Conservation (phyloP, 2,797 vertebrate species). For the Oryzias sinensis region DNA sequence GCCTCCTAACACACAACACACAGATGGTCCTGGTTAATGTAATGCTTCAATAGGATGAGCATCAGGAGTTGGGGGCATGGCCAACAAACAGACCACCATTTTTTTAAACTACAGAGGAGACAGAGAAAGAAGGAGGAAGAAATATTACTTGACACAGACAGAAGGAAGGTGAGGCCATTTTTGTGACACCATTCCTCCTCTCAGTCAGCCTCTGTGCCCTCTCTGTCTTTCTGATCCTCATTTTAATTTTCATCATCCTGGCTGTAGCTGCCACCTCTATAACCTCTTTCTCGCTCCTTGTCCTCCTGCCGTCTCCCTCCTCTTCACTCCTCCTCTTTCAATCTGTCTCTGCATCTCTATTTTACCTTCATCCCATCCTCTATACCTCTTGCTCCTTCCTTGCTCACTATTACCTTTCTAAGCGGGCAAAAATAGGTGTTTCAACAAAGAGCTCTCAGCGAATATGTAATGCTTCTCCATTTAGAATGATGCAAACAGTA, state of each 20-base stretch:
- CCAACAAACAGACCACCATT: slow-evolving; percentile 53
- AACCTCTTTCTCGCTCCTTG: slow-evolving; percentile 31
- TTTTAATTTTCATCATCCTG: slow-evolving; percentile 62
- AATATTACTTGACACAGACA: slow-evolving; percentile 38
- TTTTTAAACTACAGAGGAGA: slow-evolving; percentile 34
- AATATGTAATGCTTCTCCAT: too few relatives aligned
- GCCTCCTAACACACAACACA: slow-evolving; percentile 21
- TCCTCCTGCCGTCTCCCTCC: slow-evolving; percentile 6
- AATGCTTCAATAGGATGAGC: slow-evolving; percentile 58
- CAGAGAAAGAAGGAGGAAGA: slow-evolving; percentile 19
- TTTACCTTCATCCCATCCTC: slow-evolving; percentile 28
- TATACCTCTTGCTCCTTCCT: neutral
- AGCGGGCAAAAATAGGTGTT: too few relatives aligned
- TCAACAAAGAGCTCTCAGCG: too few relatives aligned
- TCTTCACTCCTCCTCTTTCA: neutral
- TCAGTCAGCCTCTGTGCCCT: slow-evolving; percentile 32
- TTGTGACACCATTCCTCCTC: slow-evolving; percentile 40
- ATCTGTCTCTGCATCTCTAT: slow-evolving; percentile 11
- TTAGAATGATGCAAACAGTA: too few relatives aligned
- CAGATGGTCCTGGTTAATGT: slow-evolving; percentile 54
- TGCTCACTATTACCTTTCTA: neutral
- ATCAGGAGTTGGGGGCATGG: slow-evolving; percentile 47
- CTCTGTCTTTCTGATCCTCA: slow-evolving; percentile 48
- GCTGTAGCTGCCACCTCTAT: slow-evolving; percentile 41
- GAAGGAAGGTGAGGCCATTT: slow-evolving; percentile 45